Conservation (phyloP, 2,888 invertebrate species). For the Junonia oenone region DNA sequence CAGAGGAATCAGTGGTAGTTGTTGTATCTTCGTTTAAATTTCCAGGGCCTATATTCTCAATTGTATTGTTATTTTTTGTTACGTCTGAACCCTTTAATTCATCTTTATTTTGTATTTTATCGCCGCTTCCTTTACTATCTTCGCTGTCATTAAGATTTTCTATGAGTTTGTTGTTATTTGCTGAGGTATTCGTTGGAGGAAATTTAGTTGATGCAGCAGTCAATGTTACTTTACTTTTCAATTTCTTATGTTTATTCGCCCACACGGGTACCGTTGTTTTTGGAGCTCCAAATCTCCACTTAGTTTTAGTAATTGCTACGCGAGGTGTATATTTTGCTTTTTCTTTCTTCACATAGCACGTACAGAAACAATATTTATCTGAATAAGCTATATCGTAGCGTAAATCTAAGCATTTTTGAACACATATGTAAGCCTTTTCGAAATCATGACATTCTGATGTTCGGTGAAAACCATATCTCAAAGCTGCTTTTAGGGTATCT, state of each 20-base stretch:
- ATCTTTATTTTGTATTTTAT: no score
- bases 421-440: conserved; percentile 48
- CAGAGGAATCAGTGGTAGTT: no score
- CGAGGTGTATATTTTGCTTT: conserved; percentile 34
- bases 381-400: conserved; percentile 50
- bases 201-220: not conserved
- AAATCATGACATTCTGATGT: conserved; percentile 46
- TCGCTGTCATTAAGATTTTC: no score
- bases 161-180: not conserved
- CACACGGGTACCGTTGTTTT: conserved; percentile 49
- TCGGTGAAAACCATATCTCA: conserved; percentile 58
- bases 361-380: conserved; percentile 51
- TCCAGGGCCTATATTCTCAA: no score
- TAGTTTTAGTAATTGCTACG: conserved; percentile 25
- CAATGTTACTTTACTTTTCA: not conserved
- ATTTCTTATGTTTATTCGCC: conserved; percentile 31
- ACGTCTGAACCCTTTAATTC: no score
- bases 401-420: conserved; percentile 50
- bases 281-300: conserved; percentile 45
- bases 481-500: conserved; percentile 30
- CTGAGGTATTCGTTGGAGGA: no score
- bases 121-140: no score
- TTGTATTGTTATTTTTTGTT: no score
- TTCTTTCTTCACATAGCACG: conserved; percentile 43
- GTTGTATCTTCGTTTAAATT: no score